A percentile compares a stretch with the other conserved stretches of the same genome.
Evolutionary conservation across 1,140 invertebrate species (phyloP).

Genomic region (Drosophila grimshawi): DNA sequence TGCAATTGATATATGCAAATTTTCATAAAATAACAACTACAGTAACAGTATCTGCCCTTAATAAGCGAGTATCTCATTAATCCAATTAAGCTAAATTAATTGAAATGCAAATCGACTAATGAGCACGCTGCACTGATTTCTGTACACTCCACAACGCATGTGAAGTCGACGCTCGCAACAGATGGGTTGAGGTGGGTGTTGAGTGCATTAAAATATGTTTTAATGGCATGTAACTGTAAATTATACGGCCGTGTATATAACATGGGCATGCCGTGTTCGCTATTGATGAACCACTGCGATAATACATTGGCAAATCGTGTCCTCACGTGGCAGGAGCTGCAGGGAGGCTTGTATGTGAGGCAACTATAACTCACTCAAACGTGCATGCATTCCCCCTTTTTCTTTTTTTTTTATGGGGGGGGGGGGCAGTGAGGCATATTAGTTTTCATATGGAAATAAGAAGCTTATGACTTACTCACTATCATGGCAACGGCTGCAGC

Average conservation of each 20-base stretch:
- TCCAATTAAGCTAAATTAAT: conserved; percentile 80
- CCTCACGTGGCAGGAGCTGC: background rate
- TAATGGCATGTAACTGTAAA: conserved; percentile 53
- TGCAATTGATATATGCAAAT: conserved; percentile 79
- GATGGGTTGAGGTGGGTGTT: too few species aligned
- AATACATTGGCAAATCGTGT: conserved; percentile 20
- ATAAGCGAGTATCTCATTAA: conserved; percentile 78
- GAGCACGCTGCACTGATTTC: conserved; percentile 63
- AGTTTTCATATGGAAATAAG: conserved; percentile 32
- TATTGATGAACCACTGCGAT: conserved; percentile 53
- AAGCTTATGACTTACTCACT: too few species aligned
- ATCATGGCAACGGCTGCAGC: too few species aligned
- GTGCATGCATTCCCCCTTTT: conserved; percentile 29
- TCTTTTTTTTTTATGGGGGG: too few species aligned
- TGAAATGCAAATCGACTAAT: conserved; percentile 78
- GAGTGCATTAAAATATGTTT: conserved; percentile 55
- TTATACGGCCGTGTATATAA: conserved; percentile 43
- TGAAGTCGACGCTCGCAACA: too few species aligned
- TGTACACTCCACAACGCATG: conserved; percentile 3
- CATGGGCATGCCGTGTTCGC: conserved; percentile 59
- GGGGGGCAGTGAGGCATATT: conserved; percentile 32
- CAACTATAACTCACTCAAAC: conserved; percentile 51
- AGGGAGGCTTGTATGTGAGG: background rate
- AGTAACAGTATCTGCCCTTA: conserved; percentile 54
- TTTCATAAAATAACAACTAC: conserved; percentile 55